Conservation (phyloP, 1,140 invertebrate genomes). For the Oncopeltus fasciatus region DNA sequence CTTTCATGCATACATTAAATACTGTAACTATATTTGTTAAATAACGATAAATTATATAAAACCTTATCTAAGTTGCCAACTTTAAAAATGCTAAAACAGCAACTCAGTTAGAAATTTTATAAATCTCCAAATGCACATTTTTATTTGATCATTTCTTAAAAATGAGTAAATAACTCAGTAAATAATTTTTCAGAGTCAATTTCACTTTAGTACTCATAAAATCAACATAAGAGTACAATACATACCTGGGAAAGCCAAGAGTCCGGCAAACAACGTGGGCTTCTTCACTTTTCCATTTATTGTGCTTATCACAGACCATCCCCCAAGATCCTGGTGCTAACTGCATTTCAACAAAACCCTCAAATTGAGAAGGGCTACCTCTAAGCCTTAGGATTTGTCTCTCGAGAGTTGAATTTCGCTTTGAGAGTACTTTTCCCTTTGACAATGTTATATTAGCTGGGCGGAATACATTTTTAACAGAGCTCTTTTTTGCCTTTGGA, state of each 20-base stretch:
- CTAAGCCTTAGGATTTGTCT: conserved; percentile 35
- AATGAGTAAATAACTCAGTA: too few species aligned
- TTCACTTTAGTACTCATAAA: too few species aligned
- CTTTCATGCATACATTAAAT: too few species aligned
- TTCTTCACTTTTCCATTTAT: conserved; percentile 36
- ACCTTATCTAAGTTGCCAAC: too few species aligned
- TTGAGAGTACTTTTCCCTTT: not conserved
- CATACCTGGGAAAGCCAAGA: conserved; percentile 36
- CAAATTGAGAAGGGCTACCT: conserved; percentile 33
- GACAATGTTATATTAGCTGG: not conserved
- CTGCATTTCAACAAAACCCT: conserved; percentile 40
- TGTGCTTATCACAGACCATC: conserved; percentile 35
- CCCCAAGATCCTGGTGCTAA: conserved; percentile 35
- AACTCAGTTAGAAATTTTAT: too few species aligned
- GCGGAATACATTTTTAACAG: not conserved
- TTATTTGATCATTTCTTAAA: too few species aligned
- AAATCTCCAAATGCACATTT: too few species aligned
- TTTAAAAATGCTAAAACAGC: too few species aligned
- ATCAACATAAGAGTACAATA: not conserved
- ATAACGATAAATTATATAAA: too few species aligned
- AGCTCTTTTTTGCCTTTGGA: not conserved
- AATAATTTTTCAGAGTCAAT: too few species aligned
- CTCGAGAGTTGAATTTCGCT: conserved; percentile 4
- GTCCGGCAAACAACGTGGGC: conserved; percentile 39
- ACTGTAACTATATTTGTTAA: too few species aligned